phyloP scores from a whole-genome alignment of 2,888 invertebrate genomes.

The Tinea semifulvella region DNA sequence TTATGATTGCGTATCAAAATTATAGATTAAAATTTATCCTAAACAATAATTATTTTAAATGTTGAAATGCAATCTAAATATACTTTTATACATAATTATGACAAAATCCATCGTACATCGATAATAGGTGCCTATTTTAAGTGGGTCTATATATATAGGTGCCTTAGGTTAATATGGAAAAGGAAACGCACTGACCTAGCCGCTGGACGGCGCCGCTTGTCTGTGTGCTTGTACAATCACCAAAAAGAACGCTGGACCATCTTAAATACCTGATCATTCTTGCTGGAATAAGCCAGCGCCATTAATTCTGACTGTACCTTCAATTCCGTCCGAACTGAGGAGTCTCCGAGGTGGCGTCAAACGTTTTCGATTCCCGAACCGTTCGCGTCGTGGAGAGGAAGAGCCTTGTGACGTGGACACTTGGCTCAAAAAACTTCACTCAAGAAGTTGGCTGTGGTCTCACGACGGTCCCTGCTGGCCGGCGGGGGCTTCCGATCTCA shows the following conservation, averaged over 20 bases:
- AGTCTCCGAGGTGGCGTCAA: not conserved
- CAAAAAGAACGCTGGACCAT: not conserved
- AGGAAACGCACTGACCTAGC: slow-evolving; percentile 57
- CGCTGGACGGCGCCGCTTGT: slow-evolving; percentile 41
- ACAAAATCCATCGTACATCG: no score
- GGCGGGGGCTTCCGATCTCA: slow-evolving; percentile 79
- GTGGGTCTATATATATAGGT: slow-evolving; percentile 22
- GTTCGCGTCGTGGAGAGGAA: slow-evolving; percentile 2
- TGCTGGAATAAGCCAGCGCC: no score
- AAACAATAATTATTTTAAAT: no score
- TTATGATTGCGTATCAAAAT: no score
- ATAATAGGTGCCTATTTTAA: no score
- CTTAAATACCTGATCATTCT: not conserved
- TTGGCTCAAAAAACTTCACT: not conserved
- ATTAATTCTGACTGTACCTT: no score
- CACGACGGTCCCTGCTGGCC: slow-evolving; percentile 36
- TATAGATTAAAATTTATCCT: no score
- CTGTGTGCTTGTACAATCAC: not conserved
- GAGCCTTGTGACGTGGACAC: not conserved
- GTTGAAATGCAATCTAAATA: no score
- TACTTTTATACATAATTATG: no score
- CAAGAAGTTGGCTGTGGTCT: not conserved
- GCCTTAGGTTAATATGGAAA: slow-evolving; percentile 40
- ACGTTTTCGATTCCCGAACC: not conserved
- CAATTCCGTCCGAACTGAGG: not conserved